Percentiles rank a stretch among this genome's conserved stretches.
These are phyloP conservation scores for Podarcis cretensis DNA, from an alignment of 2,113 vertebrate species.

Conservation along the genomic window DNA sequence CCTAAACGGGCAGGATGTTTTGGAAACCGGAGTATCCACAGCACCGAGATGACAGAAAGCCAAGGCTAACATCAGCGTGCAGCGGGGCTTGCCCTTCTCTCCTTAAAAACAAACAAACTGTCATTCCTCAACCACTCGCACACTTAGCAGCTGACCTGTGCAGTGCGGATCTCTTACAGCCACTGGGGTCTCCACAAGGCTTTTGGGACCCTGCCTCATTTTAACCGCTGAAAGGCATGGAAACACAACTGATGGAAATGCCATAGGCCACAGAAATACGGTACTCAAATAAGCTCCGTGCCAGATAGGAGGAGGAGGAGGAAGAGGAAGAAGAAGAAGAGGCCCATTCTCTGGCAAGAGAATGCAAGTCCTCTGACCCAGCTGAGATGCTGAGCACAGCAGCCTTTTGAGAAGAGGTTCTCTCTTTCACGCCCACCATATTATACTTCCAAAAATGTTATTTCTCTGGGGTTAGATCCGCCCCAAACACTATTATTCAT, in stretches of 20 bases:
- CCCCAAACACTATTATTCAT: conserved; percentile 15
- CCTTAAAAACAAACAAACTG: conserved; percentile 15
- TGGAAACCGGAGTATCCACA: conserved; percentile 38
- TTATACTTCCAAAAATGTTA: neutral
- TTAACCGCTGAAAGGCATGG: conserved; percentile 3
- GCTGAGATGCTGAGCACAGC: neutral
- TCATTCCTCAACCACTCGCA: conserved; percentile 20
- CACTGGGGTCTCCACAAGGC: neutral
- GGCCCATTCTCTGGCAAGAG: neutral
- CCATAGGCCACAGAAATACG: conserved; percentile 12
- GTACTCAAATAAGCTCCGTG: conserved; percentile 22
- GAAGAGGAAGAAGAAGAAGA: neutral
- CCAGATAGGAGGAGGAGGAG: neutral
- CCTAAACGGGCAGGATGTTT: conserved; percentile 41
- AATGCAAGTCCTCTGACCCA: neutral
- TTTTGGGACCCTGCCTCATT: conserved; percentile 21
- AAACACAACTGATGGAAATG: conserved; percentile 37
- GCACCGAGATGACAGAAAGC: conserved; percentile 36
- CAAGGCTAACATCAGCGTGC: neutral
- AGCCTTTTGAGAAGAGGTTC: neutral
- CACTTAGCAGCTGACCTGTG: conserved; percentile 14
- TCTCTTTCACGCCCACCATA: neutral
- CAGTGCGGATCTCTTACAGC: conserved; percentile 27
- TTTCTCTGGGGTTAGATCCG: conserved; percentile 53
- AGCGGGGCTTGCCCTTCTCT: conserved; percentile 1